Conservation (phyloP, 2,113 vertebrate genomes). For the Eubucco bourcierii region DNA sequence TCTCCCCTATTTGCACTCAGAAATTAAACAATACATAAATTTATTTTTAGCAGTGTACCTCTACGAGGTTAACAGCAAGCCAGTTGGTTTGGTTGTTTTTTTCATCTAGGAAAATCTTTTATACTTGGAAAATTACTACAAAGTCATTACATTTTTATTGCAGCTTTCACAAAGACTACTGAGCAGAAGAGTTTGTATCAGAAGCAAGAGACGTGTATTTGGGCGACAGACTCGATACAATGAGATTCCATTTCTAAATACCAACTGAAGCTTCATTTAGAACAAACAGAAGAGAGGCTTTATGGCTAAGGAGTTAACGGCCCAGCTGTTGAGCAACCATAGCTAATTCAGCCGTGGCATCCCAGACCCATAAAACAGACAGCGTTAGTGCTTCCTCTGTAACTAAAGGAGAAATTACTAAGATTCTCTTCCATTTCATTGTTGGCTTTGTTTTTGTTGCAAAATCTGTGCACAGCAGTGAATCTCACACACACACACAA, state of each 20-base stretch:
- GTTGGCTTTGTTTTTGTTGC: slow-evolving; percentile 20
- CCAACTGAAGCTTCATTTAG: slow-evolving; percentile 34
- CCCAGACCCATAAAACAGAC: slow-evolving; percentile 13
- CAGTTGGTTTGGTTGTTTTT: not conserved
- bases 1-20: not conserved
- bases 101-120: not conserved
- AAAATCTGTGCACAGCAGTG: not conserved
- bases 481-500: not conserved
- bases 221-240: not conserved
- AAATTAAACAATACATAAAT: not conserved
- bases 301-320: slow-evolving; percentile 37
- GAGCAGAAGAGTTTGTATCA: not conserved
- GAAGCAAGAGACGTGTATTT: not conserved
- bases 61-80: not conserved
- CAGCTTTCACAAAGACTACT: not conserved
- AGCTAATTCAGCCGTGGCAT: slow-evolving; percentile 43
- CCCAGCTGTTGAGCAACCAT: slow-evolving; percentile 29
- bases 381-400: slow-evolving; percentile 29
- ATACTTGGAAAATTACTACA: not conserved
- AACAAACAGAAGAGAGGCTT: slow-evolving; percentile 46
- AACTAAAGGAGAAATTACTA: slow-evolving; percentile 37
- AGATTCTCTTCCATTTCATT: not conserved
- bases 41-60: not conserved
- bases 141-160: not conserved
- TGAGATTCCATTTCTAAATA: slow-evolving; percentile 29